Evolutionary conservation across 2,113 vertebrate genomes (phyloP).

Genomic region (Lutjanus erythropterus): DNA sequence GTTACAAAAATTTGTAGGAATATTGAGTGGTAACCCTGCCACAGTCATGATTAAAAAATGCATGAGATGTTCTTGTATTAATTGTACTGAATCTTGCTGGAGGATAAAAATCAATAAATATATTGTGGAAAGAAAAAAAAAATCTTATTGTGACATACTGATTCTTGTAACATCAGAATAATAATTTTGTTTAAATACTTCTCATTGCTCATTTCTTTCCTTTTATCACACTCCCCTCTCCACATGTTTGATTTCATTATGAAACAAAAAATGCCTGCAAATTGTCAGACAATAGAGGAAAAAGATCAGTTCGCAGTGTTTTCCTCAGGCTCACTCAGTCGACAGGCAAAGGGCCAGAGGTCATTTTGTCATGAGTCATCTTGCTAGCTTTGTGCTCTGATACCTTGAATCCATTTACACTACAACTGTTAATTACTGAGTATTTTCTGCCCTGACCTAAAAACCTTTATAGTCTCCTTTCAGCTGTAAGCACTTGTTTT

Average conservation of each 20-base stretch:
- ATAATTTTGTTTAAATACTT: too few species aligned
- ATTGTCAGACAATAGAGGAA: not conserved
- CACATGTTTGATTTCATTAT: not conserved
- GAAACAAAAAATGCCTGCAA: not conserved
- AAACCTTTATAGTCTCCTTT: not conserved
- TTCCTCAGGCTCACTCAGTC: not conserved
- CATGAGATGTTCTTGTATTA: too few species aligned
- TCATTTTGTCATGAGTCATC: not conserved
- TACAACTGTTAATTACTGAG: not conserved
- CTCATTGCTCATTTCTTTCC: not conserved
- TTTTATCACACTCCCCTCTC: not conserved
- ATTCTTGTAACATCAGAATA: too few species aligned
- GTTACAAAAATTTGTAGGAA: too few species aligned
- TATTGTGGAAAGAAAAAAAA: too few species aligned
- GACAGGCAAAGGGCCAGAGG: not conserved
- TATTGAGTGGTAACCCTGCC: too few species aligned
- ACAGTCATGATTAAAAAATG: too few species aligned
- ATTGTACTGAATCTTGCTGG: too few species aligned
- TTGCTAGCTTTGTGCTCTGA: not conserved
- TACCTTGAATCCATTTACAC: not conserved
- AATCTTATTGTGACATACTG: too few species aligned
- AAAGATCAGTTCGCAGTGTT: not conserved
- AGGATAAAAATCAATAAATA: too few species aligned
- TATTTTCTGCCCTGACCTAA: not conserved
- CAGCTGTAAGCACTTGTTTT: not conserved